These are phyloP conservation scores for Myotis vivesi DNA, from an alignment of 2,797 vertebrate species.

Conservation along the genomic window DNA sequence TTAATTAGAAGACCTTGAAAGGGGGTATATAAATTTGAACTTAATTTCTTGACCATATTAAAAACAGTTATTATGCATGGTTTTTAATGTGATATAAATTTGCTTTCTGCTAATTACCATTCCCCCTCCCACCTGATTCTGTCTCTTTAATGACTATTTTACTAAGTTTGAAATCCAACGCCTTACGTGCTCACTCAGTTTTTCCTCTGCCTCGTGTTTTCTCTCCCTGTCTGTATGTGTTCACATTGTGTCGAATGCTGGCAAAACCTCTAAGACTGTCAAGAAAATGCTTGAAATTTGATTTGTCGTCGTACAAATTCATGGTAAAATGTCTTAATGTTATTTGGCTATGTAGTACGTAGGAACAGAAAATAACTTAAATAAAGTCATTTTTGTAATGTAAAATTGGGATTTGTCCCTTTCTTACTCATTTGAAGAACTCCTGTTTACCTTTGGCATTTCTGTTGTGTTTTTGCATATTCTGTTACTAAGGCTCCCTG, in stretches of 20 bases:
- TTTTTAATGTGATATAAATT: constrained; percentile 1
- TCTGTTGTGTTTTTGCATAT: background rate
- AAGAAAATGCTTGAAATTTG: constrained; percentile 77
- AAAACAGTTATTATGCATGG: background rate
- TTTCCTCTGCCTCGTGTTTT: constrained; percentile 27
- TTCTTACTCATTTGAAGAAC: constrained; percentile 20
- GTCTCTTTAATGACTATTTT: constrained; percentile 3
- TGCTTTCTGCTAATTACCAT: background rate
- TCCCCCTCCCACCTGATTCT: background rate
- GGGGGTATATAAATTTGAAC: background rate
- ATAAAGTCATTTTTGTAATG: constrained; percentile 84
- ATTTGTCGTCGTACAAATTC: constrained; percentile 70
- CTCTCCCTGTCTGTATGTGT: constrained; percentile 29
- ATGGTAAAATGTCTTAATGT: constrained; percentile 70
- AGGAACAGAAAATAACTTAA: constrained; percentile 74
- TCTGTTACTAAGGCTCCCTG: background rate
- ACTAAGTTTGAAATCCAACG: background rate
- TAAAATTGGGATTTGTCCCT: constrained; percentile 33
- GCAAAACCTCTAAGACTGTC: constrained; percentile 62
- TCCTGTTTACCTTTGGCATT: background rate
- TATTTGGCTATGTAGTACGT: constrained; percentile 70
- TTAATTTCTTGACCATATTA: background rate
- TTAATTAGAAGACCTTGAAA: constrained; percentile 6
- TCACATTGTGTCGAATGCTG: constrained; percentile 60
- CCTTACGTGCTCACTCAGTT: constrained; percentile 17